Conservation (phyloP, 2,113 vertebrate genomes). For the Chelonoidis abingdonii region DNA sequence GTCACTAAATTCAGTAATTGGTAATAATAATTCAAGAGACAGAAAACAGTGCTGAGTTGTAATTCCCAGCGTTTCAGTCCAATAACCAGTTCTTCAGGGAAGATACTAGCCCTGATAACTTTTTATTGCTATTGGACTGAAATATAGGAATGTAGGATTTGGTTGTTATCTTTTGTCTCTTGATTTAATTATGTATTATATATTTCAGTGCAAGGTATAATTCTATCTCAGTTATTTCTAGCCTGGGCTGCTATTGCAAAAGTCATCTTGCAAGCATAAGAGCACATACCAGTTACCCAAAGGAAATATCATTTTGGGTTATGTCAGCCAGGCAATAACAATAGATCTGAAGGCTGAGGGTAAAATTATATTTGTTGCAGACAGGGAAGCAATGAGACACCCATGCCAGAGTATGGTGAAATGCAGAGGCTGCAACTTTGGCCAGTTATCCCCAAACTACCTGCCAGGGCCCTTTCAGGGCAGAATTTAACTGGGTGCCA, state of each 20-base stretch:
- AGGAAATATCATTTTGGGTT: neutral
- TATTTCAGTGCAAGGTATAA: neutral
- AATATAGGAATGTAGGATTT: neutral
- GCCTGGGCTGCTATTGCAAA: accelerated
- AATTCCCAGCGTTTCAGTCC: neutral
- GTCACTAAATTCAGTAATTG: neutral
- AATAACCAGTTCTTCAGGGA: neutral
- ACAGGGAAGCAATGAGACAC: neutral
- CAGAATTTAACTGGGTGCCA: neutral
- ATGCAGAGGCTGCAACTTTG: neutral
- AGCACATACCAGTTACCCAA: neutral
- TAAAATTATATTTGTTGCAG: neutral
- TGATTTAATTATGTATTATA: neutral
- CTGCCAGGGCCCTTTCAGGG: neutral
- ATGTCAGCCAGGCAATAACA: neutral
- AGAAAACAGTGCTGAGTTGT: neutral
- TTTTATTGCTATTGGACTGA: neutral
- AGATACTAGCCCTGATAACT: neutral
- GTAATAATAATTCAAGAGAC: neutral
- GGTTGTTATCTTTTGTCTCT: neutral
- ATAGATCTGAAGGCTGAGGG: neutral
- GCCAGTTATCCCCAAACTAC: neutral
- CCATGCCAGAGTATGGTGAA: neutral
- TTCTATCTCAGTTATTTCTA: neutral
- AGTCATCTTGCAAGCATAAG: neutral